A percentile compares a stretch with the other conserved stretches of the same genome.
Conservation (phyloP, 2,113 vertebrate species). For the Daphoenositta chrysoptera region DNA sequence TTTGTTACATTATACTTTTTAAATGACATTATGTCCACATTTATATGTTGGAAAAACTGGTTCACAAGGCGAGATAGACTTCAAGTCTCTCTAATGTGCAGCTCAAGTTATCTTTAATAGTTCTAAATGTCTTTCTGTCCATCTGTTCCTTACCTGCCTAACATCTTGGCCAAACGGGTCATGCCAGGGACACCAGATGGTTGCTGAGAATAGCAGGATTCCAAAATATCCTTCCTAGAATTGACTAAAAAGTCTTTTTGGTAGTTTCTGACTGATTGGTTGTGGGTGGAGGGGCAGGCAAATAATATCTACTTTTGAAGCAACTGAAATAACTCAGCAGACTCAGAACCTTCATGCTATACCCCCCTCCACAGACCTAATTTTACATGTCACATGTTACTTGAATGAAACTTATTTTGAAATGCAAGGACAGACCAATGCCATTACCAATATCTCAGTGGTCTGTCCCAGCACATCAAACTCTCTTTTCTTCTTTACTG, state of each 20-base stretch:
- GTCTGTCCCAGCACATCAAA: background rate
- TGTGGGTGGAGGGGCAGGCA: background rate
- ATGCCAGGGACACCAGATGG: fast-evolving
- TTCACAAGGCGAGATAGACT: background rate
- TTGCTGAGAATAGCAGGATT: background rate
- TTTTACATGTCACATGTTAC: background rate
- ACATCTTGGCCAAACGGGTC: background rate
- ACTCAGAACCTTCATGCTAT: background rate
- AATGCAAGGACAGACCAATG: background rate
- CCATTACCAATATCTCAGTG: background rate
- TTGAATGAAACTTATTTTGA: background rate
- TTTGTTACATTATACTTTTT: background rate
- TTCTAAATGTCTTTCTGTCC: background rate
- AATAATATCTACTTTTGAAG: background rate
- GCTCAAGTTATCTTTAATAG: background rate
- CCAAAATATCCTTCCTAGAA: background rate
- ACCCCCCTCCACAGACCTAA: background rate
- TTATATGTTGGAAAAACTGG: background rate
- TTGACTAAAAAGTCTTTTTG: background rate
- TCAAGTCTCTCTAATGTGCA: background rate
- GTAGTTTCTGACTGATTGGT: background rate
- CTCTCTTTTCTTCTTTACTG: background rate
- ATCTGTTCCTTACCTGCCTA: background rate
- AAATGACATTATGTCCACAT: background rate
- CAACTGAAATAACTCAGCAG: background rate